Evolutionary conservation across 2,113 vertebrate genomes (phyloP).

Genomic region (Campylorhamphus procurvoides): DNA sequence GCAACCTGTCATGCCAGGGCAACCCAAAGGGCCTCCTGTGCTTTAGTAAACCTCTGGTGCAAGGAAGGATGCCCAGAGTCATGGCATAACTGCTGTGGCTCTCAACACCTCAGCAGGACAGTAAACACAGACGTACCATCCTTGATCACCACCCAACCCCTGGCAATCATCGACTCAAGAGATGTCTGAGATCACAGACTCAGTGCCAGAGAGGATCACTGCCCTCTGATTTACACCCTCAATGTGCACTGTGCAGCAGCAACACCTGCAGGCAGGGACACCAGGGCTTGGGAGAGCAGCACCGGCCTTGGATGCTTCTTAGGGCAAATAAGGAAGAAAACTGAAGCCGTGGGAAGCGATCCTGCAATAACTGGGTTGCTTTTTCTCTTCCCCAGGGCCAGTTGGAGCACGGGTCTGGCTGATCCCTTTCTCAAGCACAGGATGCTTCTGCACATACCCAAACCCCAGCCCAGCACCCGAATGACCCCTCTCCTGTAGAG

Average conservation of each 20-base stretch:
- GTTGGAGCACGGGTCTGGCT: not conserved
- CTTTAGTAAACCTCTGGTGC: not conserved
- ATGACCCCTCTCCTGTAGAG: accelerated
- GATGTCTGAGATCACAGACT: accelerated
- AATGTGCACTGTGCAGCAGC: not conserved
- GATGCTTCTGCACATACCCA: not conserved
- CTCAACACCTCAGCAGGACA: accelerated
- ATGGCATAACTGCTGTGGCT: accelerated
- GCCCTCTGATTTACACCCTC: not conserved
- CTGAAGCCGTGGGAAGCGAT: not conserved
- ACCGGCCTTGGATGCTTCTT: not conserved
- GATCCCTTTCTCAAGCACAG: not conserved
- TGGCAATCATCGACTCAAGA: accelerated
- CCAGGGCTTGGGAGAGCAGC: not conserved
- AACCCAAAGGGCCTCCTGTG: accelerated
- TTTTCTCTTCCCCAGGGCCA: not conserved
- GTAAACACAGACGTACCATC: not conserved
- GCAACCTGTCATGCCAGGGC: not conserved
- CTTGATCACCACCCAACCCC: accelerated
- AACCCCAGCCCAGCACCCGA: not conserved
- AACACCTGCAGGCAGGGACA: not conserved
- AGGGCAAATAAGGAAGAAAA: not conserved
- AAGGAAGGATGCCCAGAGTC: not conserved
- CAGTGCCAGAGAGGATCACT: accelerated
- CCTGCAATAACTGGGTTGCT: not conserved